phyloP scores from a whole-genome alignment of 1,140 invertebrate species.

The Saccostrea echinata region DNA sequence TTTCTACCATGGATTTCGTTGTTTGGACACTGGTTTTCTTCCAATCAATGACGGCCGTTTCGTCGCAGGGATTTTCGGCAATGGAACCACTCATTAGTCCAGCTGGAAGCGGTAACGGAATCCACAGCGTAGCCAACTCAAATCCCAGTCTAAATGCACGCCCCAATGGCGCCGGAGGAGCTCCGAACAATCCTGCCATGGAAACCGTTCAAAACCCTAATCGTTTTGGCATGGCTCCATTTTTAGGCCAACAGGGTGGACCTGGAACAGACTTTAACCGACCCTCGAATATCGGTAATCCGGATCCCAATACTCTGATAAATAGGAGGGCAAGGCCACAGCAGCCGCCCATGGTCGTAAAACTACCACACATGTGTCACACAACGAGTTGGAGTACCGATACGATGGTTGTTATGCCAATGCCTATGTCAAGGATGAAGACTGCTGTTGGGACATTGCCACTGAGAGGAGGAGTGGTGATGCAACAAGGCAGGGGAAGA shows the following conservation, averaged over 20 bases:
- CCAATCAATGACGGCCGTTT: not conserved
- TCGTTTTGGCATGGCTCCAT: conserved; percentile 12
- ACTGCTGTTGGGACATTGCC: conserved; percentile 1
- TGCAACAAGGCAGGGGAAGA: not conserved
- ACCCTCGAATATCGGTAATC: not conserved
- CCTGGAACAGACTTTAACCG: conserved; percentile 11
- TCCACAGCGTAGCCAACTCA: conserved; percentile 28
- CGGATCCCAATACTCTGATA: conserved; percentile 6
- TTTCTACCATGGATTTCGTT: not conserved
- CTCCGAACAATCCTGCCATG: conserved; percentile 43
- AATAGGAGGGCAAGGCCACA: not conserved
- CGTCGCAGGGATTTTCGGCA: not conserved
- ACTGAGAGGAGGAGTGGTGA: not conserved
- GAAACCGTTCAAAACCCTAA: conserved; percentile 36
- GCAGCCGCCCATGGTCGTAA: not conserved
- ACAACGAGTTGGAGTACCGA: not conserved
- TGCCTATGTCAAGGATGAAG: conserved; percentile 21
- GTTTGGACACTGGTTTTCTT: not conserved
- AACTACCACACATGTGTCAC: not conserved
- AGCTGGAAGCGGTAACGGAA: not conserved
- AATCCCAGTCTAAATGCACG: not conserved
- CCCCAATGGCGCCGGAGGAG: conserved; percentile 25
- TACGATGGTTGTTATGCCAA: conserved; percentile 29
- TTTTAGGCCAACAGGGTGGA: conserved; percentile 20
- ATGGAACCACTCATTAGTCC: conserved; percentile 26